Conservation (phyloP, 1,140 invertebrate species). For the Saxidomus purpurata region DNA sequence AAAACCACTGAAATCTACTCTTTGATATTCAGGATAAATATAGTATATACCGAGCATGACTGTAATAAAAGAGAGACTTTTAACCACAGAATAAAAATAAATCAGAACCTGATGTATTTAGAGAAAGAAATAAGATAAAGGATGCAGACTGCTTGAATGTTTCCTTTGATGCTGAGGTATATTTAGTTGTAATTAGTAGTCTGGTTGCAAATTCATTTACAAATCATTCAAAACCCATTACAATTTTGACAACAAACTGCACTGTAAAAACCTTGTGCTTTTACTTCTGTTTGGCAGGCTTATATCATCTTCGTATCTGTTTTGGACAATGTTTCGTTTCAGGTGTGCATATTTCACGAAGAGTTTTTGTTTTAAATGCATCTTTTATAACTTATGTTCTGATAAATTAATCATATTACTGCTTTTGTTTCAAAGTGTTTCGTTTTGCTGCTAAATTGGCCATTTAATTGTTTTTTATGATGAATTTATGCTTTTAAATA, state of each 20-base stretch:
- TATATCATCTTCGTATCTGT: background rate
- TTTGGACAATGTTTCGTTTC: background rate
- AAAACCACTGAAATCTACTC: too few relatives aligned
- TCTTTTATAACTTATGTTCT: background rate
- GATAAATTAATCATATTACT: background rate
- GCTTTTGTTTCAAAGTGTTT: background rate
- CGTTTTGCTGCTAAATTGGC: too few relatives aligned
- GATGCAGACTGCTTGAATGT: background rate
- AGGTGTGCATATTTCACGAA: background rate
- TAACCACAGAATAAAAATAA: background rate
- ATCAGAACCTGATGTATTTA: background rate
- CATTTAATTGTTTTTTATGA: too few relatives aligned
- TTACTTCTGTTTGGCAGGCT: constrained; percentile 42
- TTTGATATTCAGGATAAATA: too few relatives aligned
- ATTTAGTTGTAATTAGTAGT: constrained; percentile 15
- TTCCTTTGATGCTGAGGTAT: constrained; percentile 5
- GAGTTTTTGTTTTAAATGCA: background rate
- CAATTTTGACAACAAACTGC: constrained; percentile 45
- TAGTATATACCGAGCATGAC: too few relatives aligned
- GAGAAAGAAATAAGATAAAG: constrained; percentile 7
- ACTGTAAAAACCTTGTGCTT: background rate
- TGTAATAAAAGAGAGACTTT: too few relatives aligned
- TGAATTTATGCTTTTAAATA: too few relatives aligned
- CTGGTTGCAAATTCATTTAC: constrained; percentile 44
- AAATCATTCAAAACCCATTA: constrained; percentile 42